Evolutionary conservation across 1,140 invertebrate genomes (phyloP).

Genomic region (Heliothis virescens): DNA sequence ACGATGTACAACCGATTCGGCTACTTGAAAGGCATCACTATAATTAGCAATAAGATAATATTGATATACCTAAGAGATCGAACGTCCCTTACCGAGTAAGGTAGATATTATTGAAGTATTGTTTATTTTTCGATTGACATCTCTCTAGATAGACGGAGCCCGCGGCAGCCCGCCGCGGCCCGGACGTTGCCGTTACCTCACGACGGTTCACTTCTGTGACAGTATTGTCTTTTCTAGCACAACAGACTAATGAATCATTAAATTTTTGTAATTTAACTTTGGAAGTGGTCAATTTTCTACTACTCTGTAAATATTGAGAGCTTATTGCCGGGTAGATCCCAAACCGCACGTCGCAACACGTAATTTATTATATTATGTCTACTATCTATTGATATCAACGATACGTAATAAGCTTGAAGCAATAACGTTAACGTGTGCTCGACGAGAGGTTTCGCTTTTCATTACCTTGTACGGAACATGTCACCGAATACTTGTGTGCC

Average conservation of each 20-base stretch:
- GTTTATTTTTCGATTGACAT: constrained; percentile 82
- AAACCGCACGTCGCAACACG: constrained; percentile 77
- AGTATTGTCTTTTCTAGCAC: constrained; percentile 81
- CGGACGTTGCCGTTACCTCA: constrained; percentile 36
- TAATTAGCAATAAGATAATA: constrained; percentile 84
- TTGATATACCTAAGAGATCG: constrained; percentile 84
- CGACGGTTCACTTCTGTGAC: constrained; percentile 66
- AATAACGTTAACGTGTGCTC: constrained; percentile 80
- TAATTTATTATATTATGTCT: constrained; percentile 64
- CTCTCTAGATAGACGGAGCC: constrained; percentile 72
- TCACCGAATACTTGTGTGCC: constrained; percentile 81
- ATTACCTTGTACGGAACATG: constrained; percentile 71
- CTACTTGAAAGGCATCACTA: constrained; percentile 76
- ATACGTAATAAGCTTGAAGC: constrained; percentile 80
- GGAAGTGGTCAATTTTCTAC: constrained; percentile 85
- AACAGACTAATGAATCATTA: constrained; percentile 75
- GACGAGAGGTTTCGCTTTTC: constrained; percentile 78
- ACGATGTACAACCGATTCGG: constrained; percentile 73
- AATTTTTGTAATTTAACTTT: constrained; percentile 84
- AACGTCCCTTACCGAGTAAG: constrained; percentile 86
- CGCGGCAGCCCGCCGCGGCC: constrained; percentile 31
- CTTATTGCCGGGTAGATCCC: constrained; percentile 82
- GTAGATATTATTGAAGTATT: constrained; percentile 83
- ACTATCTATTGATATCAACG: constrained; percentile 70
- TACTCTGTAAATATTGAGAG: constrained; percentile 84